These are phyloP conservation scores for Danaus plexippus DNA, from an alignment of 1,140 invertebrate genomes.

Conservation along the genomic window DNA sequence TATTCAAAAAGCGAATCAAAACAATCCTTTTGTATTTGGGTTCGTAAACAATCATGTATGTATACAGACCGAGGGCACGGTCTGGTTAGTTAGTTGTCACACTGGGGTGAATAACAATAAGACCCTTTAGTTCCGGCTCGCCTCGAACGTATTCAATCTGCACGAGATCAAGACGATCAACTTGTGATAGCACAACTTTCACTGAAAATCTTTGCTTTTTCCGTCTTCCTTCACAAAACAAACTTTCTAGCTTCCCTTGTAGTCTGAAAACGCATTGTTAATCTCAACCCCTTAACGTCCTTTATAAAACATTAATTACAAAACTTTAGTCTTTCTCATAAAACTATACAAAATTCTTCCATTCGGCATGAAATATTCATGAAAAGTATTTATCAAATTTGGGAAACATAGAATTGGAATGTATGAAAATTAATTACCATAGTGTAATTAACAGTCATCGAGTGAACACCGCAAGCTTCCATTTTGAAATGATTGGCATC, in stretches of 20 bases:
- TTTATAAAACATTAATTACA: conserved; percentile 12
- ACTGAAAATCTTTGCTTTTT: conserved; percentile 30
- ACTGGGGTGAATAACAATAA: conserved; percentile 67
- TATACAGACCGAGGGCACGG: conserved; percentile 35
- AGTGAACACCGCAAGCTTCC: conserved; percentile 48
- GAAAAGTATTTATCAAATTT: conserved; percentile 1
- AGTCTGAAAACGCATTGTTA: conserved; percentile 10
- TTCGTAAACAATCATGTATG: conserved; percentile 40
- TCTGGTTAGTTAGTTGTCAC: conserved; percentile 46
- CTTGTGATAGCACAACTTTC: conserved; percentile 34
- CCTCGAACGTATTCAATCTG: conserved; percentile 58
- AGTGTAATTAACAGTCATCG: conserved; percentile 50
- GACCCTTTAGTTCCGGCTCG: conserved; percentile 55
- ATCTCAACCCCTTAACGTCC: conserved; percentile 12
- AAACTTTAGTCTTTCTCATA: conserved; percentile 10
- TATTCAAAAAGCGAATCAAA: too few species aligned
- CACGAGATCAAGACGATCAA: conserved; percentile 50
- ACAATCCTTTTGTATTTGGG: conserved; percentile 14
- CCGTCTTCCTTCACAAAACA: conserved; percentile 22
- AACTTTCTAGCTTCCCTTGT: conserved; percentile 18
- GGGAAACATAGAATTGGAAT: conserved; percentile 12
- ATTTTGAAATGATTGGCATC: conserved; percentile 59
- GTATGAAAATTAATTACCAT: conserved; percentile 19
- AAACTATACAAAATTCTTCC: not conserved
- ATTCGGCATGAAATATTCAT: conserved; percentile 1